Conservation (phyloP, 2,888 invertebrate genomes). For the Acleris literana region DNA sequence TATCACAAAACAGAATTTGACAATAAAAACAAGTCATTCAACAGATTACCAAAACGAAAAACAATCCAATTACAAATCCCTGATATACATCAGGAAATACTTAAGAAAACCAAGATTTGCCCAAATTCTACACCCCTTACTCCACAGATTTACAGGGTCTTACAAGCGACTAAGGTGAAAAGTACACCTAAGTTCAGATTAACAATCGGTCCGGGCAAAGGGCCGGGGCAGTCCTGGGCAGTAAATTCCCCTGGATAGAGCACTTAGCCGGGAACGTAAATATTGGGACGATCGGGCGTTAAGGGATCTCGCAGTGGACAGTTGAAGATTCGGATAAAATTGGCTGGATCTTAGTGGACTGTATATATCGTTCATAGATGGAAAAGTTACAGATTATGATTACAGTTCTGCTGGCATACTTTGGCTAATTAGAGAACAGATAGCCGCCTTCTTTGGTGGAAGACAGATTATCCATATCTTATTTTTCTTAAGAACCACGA, state of each 20-base stretch:
- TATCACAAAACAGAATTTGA: no score
- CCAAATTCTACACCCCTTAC: slow-evolving; percentile 47
- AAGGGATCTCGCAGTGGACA: slow-evolving; percentile 9
- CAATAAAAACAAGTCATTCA: no score
- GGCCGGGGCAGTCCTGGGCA: slow-evolving; percentile 41
- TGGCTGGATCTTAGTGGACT: neutral
- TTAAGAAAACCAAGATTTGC: slow-evolving; percentile 24
- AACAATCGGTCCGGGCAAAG: slow-evolving; percentile 67
- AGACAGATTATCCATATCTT: no score
- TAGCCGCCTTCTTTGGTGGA: no score
- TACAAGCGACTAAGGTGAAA: slow-evolving; percentile 67
- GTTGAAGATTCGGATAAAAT: neutral
- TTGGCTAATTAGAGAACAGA: no score
- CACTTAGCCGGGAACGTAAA: slow-evolving; percentile 37
- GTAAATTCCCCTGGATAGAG: slow-evolving; percentile 59
- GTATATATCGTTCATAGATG: no score
- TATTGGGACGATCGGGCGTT: slow-evolving; percentile 23
- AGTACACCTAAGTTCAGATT: slow-evolving; percentile 77
- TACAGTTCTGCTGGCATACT: no score
- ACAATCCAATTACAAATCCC: neutral
- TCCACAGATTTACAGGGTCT: slow-evolving; percentile 59
- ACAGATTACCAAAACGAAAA: neutral
- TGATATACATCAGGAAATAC: neutral
- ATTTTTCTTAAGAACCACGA: no score
- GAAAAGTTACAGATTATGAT: no score